These are phyloP conservation scores for Neodiprion pinetum DNA, from an alignment of 1,140 invertebrate genomes.

Conservation along the genomic window DNA sequence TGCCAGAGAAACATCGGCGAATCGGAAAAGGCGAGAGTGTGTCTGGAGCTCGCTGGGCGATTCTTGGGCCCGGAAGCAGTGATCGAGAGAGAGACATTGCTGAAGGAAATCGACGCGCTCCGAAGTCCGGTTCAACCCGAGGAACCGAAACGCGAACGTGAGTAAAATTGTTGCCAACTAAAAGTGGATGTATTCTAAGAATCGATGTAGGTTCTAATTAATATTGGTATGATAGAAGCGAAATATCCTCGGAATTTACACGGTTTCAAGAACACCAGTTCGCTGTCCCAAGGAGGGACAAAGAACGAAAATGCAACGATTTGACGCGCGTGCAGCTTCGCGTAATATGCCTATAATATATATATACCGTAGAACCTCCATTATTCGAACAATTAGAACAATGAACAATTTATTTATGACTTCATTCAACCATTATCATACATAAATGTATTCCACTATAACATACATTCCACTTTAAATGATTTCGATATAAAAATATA, in stretches of 20 bases:
- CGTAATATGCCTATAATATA: too few species aligned
- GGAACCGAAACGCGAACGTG: background rate
- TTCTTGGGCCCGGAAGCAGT: constrained; percentile 12
- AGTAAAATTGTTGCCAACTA: background rate
- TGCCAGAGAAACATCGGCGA: constrained; percentile 15
- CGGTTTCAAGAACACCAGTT: too few species aligned
- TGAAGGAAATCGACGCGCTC: constrained; percentile 9
- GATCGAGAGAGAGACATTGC: background rate
- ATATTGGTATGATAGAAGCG: background rate
- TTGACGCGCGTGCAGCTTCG: too few species aligned
- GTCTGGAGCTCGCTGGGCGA: constrained; percentile 16
- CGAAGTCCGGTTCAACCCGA: background rate
- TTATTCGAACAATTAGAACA: too few species aligned
- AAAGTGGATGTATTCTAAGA: background rate
- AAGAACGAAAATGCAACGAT: too few species aligned
- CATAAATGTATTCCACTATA: too few species aligned
- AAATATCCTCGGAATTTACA: background rate
- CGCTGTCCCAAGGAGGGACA: too few species aligned
- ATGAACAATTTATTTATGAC: too few species aligned
- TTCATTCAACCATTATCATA: too few species aligned
- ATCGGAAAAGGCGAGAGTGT: constrained; percentile 16
- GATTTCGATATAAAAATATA: too few species aligned
- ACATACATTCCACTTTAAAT: too few species aligned
- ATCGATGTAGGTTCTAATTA: background rate
- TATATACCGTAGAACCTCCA: too few species aligned